Percentiles rank a stretch among this genome's conserved stretches.
Evolutionary conservation across 1,140 invertebrate species (phyloP).

Genomic region (Pseudachorutes palmiensis): DNA sequence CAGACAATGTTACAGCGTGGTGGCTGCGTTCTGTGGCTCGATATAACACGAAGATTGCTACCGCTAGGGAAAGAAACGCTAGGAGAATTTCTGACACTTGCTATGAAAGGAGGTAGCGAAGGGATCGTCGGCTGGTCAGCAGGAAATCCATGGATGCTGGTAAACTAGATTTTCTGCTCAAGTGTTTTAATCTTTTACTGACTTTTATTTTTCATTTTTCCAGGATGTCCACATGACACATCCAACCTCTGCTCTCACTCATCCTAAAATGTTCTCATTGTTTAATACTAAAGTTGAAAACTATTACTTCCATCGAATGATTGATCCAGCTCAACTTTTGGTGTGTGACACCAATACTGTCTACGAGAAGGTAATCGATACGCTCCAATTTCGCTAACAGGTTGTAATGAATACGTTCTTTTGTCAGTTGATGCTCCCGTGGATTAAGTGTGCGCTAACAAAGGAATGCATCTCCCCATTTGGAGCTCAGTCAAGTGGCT

Average conservation of each 20-base stretch:
- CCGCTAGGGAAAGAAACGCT: constrained; percentile 28
- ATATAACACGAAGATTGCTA: constrained; percentile 42
- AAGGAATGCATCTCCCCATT: constrained; percentile 47
- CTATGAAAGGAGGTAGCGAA: constrained; percentile 32
- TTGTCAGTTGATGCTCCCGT: constrained; percentile 42
- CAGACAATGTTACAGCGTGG: constrained; percentile 47
- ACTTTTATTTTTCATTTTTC: no score
- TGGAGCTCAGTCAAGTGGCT: constrained; percentile 46
- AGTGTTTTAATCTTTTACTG: no score
- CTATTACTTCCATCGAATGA: constrained; percentile 45
- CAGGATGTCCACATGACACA: constrained; percentile 25
- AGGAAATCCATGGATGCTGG: constrained; percentile 34
- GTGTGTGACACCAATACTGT: constrained; percentile 45
- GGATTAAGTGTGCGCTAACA: constrained; percentile 47
- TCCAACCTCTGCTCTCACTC: constrained; percentile 49
- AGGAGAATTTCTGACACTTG: constrained; percentile 27
- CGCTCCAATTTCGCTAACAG: neutral
- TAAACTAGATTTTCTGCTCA: no score
- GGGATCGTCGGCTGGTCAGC: constrained; percentile 34
- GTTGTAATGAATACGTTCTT: neutral
- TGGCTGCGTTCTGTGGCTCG: constrained; percentile 48
- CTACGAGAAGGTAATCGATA: constrained; percentile 37
- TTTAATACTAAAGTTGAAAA: constrained; percentile 44
- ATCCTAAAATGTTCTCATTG: constrained; percentile 51
- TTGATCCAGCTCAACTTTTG: constrained; percentile 45